Evolutionary conservation across 2,888 invertebrate species (phyloP).

Genomic region (Ormyrus pomaceus): DNA sequence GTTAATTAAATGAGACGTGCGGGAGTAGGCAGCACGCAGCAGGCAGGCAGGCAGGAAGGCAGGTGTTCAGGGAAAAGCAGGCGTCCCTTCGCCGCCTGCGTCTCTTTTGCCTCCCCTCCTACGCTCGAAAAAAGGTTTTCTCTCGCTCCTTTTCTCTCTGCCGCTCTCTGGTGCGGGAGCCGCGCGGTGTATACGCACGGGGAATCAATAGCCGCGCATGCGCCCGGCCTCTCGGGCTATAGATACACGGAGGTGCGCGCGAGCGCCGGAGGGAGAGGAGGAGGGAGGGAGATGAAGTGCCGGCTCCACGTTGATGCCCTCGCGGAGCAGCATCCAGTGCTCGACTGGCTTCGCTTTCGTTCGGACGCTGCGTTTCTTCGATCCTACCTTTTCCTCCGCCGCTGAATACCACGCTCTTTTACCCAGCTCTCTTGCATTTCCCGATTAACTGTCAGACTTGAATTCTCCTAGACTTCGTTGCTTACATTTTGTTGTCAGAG

Average conservation of each 20-base stretch:
- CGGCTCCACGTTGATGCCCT: constrained; percentile 73
- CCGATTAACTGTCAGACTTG: too few relatives aligned
- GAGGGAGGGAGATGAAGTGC: constrained; percentile 52
- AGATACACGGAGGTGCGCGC: constrained; percentile 20
- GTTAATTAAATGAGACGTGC: constrained; percentile 8
- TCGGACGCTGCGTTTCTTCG: constrained; percentile 45
- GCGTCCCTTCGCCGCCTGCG: neutral
- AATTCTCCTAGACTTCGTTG: too few relatives aligned
- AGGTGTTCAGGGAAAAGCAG: constrained; percentile 1
- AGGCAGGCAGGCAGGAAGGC: neutral
- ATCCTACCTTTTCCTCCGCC: too few relatives aligned
- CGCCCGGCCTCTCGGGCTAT: constrained; percentile 60
- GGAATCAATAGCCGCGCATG: constrained; percentile 75
- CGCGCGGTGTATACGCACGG: constrained; percentile 56
- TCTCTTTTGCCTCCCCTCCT: neutral
- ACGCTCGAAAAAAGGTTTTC: neutral
- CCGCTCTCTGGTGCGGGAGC: constrained; percentile 62
- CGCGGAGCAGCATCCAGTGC: constrained; percentile 72
- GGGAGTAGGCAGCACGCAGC: neutral
- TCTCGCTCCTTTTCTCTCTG: constrained; percentile 1
- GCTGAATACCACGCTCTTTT: too few relatives aligned
- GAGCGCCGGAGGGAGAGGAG: constrained; percentile 24
- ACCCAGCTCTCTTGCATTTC: too few relatives aligned
- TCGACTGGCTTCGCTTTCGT: constrained; percentile 65
- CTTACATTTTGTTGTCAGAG: too few relatives aligned